Conservation (phyloP, 2,888 invertebrate genomes). For the Hypolimnas misippus region DNA sequence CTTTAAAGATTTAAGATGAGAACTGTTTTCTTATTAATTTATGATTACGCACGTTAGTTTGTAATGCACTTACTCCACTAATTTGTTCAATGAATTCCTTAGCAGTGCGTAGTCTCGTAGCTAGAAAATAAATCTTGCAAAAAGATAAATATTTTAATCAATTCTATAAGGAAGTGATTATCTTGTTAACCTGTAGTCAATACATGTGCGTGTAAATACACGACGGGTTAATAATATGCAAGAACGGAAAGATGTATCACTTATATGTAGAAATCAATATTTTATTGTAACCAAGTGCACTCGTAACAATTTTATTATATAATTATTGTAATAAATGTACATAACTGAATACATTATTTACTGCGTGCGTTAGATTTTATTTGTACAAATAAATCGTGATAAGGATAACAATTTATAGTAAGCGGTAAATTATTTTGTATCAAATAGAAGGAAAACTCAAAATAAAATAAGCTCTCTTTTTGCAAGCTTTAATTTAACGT, state of each 20-base stretch:
- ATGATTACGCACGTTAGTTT: too few species aligned
- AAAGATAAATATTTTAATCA: conserved; percentile 37
- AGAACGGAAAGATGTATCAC: conserved; percentile 37
- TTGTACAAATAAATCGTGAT: neutral
- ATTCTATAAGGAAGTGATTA: conserved; percentile 49
- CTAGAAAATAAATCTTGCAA: neutral
- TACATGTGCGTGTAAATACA: conserved; percentile 36
- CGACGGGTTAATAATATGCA: conserved; percentile 42
- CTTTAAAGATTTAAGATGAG: too few species aligned
- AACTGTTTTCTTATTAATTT: too few species aligned
- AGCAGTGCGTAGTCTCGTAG: neutral
- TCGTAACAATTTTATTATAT: conserved; percentile 21
- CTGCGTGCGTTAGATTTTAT: conserved; percentile 2
- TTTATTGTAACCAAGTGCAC: neutral
- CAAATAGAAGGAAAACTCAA: too few species aligned
- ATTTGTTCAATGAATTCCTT: neutral
- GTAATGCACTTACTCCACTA: too few species aligned
- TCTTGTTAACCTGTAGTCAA: conserved; percentile 45
- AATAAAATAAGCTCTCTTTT: too few species aligned
- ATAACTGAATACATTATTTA: neutral
- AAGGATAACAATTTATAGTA: neutral
- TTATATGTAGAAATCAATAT: conserved; percentile 6
- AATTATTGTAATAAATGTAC: conserved; percentile 9
- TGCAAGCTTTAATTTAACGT: too few species aligned
- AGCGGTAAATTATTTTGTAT: too few species aligned